phyloP scores from a whole-genome alignment of 2,113 vertebrate genomes.

The Cervus canadensis region DNA sequence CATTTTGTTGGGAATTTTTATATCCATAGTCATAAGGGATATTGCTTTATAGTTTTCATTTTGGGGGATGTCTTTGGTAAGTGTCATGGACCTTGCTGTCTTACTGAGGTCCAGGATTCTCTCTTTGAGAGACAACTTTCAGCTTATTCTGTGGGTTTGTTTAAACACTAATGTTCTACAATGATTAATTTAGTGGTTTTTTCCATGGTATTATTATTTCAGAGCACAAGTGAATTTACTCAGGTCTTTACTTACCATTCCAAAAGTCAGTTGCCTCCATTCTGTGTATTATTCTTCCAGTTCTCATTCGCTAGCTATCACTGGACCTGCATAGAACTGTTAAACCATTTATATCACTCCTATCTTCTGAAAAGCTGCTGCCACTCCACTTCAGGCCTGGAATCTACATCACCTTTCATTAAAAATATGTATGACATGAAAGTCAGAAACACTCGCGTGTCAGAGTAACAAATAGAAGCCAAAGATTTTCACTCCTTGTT shows the following conservation, averaged over 20 bases:
- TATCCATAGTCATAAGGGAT: background rate
- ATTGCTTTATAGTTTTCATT: background rate
- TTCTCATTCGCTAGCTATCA: background rate
- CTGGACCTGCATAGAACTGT: background rate
- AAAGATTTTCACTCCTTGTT: background rate
- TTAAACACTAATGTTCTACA: background rate
- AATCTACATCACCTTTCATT: background rate
- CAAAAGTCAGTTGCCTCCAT: background rate
- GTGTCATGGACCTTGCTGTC: background rate
- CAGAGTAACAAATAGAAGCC: background rate
- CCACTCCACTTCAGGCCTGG: background rate
- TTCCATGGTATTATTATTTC: background rate
- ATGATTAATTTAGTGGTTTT: background rate
- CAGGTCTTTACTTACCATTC: background rate
- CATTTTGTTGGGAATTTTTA: background rate
- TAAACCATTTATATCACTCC: background rate
- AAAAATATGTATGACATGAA: background rate
- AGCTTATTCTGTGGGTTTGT: background rate
- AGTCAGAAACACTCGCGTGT: rapidly evolving
- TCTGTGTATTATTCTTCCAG: background rate
- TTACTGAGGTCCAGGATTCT: background rate
- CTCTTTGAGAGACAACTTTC: background rate
- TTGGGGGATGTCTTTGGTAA: background rate
- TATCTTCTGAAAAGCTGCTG: background rate
- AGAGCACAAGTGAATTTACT: background rate